Evolutionary conservation across 2,113 vertebrate genomes (phyloP).

Genomic region (Pipa parva): DNA sequence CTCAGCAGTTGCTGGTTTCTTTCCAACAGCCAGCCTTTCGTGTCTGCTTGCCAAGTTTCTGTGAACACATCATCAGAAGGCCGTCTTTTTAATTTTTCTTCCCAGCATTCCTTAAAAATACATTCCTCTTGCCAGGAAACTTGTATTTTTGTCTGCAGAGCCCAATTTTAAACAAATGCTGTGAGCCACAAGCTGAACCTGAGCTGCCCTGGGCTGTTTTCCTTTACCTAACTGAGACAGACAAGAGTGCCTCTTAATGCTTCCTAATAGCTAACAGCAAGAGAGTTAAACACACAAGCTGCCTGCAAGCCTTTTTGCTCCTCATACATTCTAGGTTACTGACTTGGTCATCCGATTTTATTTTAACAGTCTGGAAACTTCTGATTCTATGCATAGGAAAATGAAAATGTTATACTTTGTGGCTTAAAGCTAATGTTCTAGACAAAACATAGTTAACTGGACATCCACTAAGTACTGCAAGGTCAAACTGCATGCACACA

Average conservation of each 20-base stretch:
- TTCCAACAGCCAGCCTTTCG: constrained; percentile 53
- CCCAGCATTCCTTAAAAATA: constrained; percentile 50
- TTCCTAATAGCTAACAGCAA: neutral
- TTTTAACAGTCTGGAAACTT: no score
- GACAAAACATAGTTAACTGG: no score
- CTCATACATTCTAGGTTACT: no score
- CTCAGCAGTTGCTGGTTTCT: constrained; percentile 47
- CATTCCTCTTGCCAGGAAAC: constrained; percentile 49
- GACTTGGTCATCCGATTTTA: no score
- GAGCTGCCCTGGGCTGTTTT: neutral
- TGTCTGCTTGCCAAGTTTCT: constrained; percentile 60
- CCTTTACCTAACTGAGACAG: constrained; percentile 2
- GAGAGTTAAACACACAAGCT: neutral
- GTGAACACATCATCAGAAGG: constrained; percentile 56
- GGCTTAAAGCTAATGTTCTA: no score
- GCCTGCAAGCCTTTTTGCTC: neutral
- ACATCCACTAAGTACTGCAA: no score
- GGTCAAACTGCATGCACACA: no score
- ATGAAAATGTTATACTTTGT: no score
- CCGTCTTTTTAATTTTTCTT: constrained; percentile 43
- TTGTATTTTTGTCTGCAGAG: constrained; percentile 21
- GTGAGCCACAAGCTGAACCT: constrained; percentile 28
- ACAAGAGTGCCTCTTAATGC: neutral
- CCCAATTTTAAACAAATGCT: constrained; percentile 47
- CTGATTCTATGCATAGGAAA: no score